These are phyloP conservation scores for Nycticebus coucang DNA, from an alignment of 2,113 vertebrate genomes.

Conservation along the genomic window DNA sequence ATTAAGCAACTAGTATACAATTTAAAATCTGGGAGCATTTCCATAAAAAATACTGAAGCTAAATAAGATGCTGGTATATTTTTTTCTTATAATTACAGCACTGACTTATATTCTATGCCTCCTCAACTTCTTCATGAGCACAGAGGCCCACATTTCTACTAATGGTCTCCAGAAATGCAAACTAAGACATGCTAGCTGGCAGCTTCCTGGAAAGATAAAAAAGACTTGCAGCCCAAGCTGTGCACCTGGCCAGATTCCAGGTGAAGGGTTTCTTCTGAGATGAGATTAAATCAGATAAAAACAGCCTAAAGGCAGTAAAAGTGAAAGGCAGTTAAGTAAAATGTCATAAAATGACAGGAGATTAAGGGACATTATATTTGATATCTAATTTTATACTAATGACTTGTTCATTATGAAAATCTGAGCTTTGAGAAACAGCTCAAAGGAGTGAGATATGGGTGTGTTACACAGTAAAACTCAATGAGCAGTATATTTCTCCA, in stretches of 20 bases:
- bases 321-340: constrained; percentile 12
- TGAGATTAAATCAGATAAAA: background rate
- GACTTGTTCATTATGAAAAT: constrained; percentile 51
- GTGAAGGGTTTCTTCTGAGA: constrained; percentile 15
- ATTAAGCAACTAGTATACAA: background rate
- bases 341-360: constrained; percentile 34
- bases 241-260: constrained; percentile 55
- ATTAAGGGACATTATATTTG: constrained; percentile 16
- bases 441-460: background rate
- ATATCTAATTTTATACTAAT: constrained; percentile 51
- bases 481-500: background rate
- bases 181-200: constrained; percentile 23
- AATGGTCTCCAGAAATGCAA: constrained; percentile 61
- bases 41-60: background rate
- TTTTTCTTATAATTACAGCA: constrained; percentile 17
- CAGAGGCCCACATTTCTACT: background rate
- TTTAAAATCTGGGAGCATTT: constrained; percentile 22
- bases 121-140: background rate
- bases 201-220: constrained; percentile 59
- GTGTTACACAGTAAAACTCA: constrained; percentile 13
- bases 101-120: background rate
- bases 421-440: constrained; percentile 13
- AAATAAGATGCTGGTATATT: constrained; percentile 20
- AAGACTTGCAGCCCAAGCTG: constrained; percentile 34
- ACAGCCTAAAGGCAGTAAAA: background rate